A percentile compares a stretch with the other conserved stretches of the same genome.
These are phyloP conservation scores for Vesta saturnalis DNA, from an alignment of 2,888 invertebrate species.

Conservation along the genomic window DNA sequence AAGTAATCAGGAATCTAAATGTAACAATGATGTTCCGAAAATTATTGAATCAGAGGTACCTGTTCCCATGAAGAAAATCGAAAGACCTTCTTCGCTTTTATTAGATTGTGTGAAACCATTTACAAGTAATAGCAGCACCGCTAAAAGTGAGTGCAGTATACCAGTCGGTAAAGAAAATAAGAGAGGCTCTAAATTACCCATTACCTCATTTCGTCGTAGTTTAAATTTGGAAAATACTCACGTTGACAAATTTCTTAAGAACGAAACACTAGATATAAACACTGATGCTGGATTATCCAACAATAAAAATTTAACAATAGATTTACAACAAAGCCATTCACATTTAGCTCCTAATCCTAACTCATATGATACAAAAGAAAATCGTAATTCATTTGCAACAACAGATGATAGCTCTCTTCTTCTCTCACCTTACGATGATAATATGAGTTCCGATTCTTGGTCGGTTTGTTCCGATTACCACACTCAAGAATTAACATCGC, in stretches of 20 bases:
- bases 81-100: constrained; percentile 66
- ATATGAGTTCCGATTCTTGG: constrained; percentile 68
- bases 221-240: constrained; percentile 55
- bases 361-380: constrained; percentile 41
- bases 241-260: constrained; percentile 47
- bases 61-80: constrained; percentile 59
- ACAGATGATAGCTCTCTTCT: constrained; percentile 62
- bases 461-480: constrained; percentile 71
- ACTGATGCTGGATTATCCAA: constrained; percentile 46
- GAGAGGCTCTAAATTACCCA: constrained; percentile 56
- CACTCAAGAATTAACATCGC: constrained; percentile 59
- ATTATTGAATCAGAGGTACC: not conserved
- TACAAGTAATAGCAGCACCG: constrained; percentile 61
- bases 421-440: constrained; percentile 72
- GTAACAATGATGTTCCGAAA: not conserved
- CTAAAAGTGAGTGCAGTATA: constrained; percentile 61
- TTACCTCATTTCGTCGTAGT: constrained; percentile 57
- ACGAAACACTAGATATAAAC: constrained; percentile 28
- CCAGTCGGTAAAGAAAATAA: constrained; percentile 45
- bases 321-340: constrained; percentile 63
- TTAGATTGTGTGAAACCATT: constrained; percentile 67
- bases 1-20: too few species aligned
- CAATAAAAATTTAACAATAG: constrained; percentile 69
- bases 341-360: constrained; percentile 39
- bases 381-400: constrained; percentile 64